A percentile compares a stretch with the other conserved stretches of the same genome.
phyloP scores from a whole-genome alignment of 1,140 invertebrate species.

The Stratiolaelaps scimitus region DNA sequence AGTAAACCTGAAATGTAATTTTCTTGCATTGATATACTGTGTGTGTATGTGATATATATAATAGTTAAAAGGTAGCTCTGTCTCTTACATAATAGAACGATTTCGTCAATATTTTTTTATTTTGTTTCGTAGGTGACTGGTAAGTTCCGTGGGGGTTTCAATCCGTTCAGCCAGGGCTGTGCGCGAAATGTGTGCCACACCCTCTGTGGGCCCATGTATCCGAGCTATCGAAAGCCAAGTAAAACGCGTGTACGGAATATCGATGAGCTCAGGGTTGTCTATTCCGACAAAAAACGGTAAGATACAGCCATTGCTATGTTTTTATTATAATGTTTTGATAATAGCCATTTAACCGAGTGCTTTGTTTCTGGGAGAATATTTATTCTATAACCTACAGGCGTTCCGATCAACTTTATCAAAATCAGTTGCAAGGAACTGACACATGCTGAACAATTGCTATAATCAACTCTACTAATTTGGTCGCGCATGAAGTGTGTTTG shows the following conservation, averaged over 20 bases:
- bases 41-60: too few relatives aligned
- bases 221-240: slow-evolving; percentile 53
- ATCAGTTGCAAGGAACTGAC: too few relatives aligned
- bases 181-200: slow-evolving; percentile 86
- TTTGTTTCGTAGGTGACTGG: slow-evolving; percentile 63
- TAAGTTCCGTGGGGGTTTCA: slow-evolving; percentile 92
- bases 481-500: too few relatives aligned
- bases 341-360: neutral
- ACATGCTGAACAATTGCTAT: too few relatives aligned
- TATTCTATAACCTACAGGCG: too few relatives aligned
- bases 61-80: too few relatives aligned
- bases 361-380: too few relatives aligned
- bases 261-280: slow-evolving; percentile 23
- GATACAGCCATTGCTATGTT: neutral
- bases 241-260: slow-evolving; percentile 10
- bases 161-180: slow-evolving; percentile 88
- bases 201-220: slow-evolving; percentile 89
- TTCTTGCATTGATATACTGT: too few relatives aligned
- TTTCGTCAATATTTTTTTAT: slow-evolving; percentile 25
- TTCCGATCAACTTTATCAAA: too few relatives aligned
- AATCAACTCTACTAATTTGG: too few relatives aligned
- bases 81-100: too few relatives aligned
- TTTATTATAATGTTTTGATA: neutral
- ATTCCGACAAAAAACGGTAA: slow-evolving; percentile 8
- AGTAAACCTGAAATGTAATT: too few relatives aligned